A percentile compares a stretch with the other conserved stretches of the same genome.
These are phyloP conservation scores for Fundulus diaphanus DNA, from an alignment of 2,797 vertebrate genomes.

Conservation along the genomic window DNA sequence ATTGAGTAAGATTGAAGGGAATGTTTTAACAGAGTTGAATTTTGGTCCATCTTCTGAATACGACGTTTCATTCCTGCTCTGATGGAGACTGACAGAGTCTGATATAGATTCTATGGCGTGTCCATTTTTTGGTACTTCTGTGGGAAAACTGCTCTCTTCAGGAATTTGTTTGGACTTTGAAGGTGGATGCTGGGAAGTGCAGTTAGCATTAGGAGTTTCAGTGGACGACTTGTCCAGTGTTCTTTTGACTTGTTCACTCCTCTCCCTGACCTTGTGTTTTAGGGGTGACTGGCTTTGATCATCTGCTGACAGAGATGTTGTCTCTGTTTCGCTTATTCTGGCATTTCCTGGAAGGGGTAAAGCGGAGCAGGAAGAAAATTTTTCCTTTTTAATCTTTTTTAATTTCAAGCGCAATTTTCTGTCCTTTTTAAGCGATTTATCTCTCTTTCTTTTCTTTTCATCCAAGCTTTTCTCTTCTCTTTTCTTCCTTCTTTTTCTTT, in stretches of 20 bases:
- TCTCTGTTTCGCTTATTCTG: slow-evolving; percentile 30
- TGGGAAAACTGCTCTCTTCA: slow-evolving; percentile 38
- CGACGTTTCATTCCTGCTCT: slow-evolving; percentile 22
- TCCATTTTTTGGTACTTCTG: slow-evolving; percentile 33
- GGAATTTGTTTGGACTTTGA: slow-evolving; percentile 45
- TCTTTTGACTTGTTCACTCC: slow-evolving; percentile 46
- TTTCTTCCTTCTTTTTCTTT: slow-evolving; percentile 70
- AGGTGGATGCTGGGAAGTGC: slow-evolving; percentile 53
- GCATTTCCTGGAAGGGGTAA: slow-evolving; percentile 31
- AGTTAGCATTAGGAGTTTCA: slow-evolving; percentile 37
- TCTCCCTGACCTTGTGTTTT: slow-evolving; percentile 68
- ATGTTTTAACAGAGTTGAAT: slow-evolving; percentile 22
- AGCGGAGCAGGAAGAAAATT: slow-evolving; percentile 10
- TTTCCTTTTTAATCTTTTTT: slow-evolving; percentile 36
- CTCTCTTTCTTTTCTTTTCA: slow-evolving; percentile 67
- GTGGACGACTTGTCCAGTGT: slow-evolving; percentile 16
- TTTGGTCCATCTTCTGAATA: slow-evolving; percentile 23
- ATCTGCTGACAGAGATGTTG: slow-evolving; percentile 9
- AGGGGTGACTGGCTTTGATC: slow-evolving; percentile 23
- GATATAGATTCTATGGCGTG: slow-evolving; percentile 10
- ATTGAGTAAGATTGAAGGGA: slow-evolving; percentile 55
- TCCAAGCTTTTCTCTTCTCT: slow-evolving; percentile 62
- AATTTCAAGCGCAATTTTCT: slow-evolving; percentile 39
- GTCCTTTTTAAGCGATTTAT: slow-evolving; percentile 61
- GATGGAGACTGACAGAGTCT: slow-evolving; percentile 24